A percentile compares a stretch with the other conserved stretches of the same genome.
phyloP scores from a whole-genome alignment of 2,113 vertebrate genomes.

The Anolis sagrei region DNA sequence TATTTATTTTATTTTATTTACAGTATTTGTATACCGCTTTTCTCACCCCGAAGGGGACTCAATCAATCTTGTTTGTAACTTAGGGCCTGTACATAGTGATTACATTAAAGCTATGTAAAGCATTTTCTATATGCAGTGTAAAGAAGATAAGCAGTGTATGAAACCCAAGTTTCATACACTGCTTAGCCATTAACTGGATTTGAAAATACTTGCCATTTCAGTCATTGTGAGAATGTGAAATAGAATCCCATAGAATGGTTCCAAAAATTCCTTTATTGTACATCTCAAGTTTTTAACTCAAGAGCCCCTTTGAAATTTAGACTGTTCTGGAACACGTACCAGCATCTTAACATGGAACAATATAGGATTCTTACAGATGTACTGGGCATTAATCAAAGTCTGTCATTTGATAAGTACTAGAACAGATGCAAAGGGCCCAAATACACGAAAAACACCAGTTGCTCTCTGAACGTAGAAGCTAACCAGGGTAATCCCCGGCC shows the following conservation, averaged over 20 bases:
- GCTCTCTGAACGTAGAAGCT: too few species aligned
- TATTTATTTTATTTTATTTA: too few species aligned
- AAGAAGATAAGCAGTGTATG: background rate
- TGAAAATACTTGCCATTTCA: background rate
- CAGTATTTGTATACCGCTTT: too few species aligned
- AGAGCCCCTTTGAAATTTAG: background rate
- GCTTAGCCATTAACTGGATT: background rate
- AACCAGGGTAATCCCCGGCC: too few species aligned
- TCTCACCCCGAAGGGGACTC: too few species aligned
- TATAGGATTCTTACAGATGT: background rate
- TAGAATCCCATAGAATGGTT: background rate
- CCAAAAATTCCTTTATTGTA: conserved; percentile 1
- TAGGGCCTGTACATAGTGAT: too few species aligned
- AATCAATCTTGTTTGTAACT: too few species aligned
- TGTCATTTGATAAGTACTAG: background rate
- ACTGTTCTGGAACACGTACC: background rate
- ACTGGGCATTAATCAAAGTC: background rate
- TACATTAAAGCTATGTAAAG: background rate
- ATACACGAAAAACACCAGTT: too few species aligned
- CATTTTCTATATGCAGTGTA: background rate
- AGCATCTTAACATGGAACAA: background rate
- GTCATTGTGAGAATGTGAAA: background rate
- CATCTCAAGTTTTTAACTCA: background rate
- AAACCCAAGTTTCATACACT: background rate
- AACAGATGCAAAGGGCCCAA: background rate